Base-by-base conservation (phyloP, 2,113 vertebrate species). In the Thomomys bottae region DNA sequence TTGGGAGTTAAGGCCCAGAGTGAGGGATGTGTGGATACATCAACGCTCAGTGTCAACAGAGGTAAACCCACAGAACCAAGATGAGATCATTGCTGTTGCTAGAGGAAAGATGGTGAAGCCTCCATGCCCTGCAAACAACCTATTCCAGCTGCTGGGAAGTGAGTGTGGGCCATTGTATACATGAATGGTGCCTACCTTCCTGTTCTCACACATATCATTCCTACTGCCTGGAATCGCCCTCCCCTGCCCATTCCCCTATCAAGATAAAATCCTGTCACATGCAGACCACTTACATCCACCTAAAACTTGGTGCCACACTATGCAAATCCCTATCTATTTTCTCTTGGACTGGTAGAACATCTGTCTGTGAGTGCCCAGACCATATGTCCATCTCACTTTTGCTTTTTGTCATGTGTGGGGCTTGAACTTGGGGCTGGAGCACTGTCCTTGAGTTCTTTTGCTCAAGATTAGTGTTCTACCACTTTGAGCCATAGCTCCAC, bases 101-200 rank as follows among this genome's bases (percentile, higher is more conserved):
- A n/a, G 63, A 76, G 78, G 59, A 66, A 64, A 24, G 61, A 6
- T 11, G 4, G 21, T 24, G 57, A 30, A 26, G 20, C 9, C 57
- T 1, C 0, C 2, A 6, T 21, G 28, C 2, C 45, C n/a, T 42
- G 8, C 15, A 24, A 28, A 67, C 20, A 21, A 5, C n/a, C 67
- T 30, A 3, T 45, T 42, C 32, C 32, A 72, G 70, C 17, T 24
- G 20, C 5, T 54, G 30, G 32, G 49, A 28, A 5, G 18, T 8
- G 15, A 30, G 9, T 0, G 5, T 30, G 26, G 61, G 4, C 18
- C 6, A 8, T 2, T 10, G 34, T 18, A 26, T 36, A 20, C 5
- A 7, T 20, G 9, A 3, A 17, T 15, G 6, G 28, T 61, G 4
- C 42, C 17, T 21, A 5, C 10, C 30, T 49, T 42, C 17, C n/a